Percentiles rank a stretch among this genome's conserved stretches.
phyloP scores from a whole-genome alignment of 92 coral and sea anemone species.

The Zoanthus sociatus region DNA sequence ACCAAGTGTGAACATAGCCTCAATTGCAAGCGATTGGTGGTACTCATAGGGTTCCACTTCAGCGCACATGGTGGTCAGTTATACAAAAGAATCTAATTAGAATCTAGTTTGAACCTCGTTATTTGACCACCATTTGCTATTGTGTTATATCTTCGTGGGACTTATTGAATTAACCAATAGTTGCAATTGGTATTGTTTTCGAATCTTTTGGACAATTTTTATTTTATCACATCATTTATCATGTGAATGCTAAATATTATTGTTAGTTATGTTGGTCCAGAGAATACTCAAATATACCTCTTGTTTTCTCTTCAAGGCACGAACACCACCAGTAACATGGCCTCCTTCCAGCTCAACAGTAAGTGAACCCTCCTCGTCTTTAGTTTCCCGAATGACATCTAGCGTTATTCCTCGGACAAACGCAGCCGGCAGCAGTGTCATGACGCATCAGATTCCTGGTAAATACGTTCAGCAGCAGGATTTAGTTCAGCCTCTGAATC shows the following conservation, averaged over 20 bases:
- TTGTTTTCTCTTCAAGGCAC: conserved; percentile 4
- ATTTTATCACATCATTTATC: not conserved
- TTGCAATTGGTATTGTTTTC: not conserved
- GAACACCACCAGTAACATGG: conserved; percentile 18
- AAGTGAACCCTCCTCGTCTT: conserved; percentile 13
- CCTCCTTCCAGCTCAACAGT: conserved; percentile 17
- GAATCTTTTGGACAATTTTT: not conserved
- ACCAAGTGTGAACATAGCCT: too few species aligned
- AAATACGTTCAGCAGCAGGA: conserved; percentile 30
- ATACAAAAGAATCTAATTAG: too few species aligned
- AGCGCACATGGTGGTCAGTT: too few species aligned
- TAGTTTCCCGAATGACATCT: conserved; percentile 26
- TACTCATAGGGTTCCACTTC: too few species aligned
- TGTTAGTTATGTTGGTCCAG: not conserved
- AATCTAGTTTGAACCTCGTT: too few species aligned
- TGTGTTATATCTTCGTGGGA: too few species aligned
- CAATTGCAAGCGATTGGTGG: too few species aligned
- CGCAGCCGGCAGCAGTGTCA: not conserved
- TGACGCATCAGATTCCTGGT: not conserved
- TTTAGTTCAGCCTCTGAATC: not conserved
- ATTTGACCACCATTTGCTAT: too few species aligned
- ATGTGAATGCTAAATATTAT: not conserved
- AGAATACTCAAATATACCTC: not conserved
- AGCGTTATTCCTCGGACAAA: conserved; percentile 20
- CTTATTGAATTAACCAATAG: not conserved